Evolutionary conservation across 1,140 invertebrate genomes (phyloP).

Genomic region (Aphis gossypii): DNA sequence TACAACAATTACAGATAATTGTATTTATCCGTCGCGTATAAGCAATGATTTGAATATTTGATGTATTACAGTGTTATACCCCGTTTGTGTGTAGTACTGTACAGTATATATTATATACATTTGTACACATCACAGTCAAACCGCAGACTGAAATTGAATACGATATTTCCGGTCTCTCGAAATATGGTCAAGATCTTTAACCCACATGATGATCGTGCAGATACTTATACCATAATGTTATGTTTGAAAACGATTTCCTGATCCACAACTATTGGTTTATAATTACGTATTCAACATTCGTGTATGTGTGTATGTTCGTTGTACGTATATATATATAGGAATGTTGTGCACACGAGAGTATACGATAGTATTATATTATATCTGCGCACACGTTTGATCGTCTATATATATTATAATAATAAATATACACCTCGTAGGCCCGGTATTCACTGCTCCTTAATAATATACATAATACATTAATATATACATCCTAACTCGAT

Average conservation of each 20-base stretch:
- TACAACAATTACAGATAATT: constrained; percentile 2
- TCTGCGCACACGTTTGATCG: neutral
- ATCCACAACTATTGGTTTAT: constrained; percentile 33
- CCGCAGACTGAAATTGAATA: constrained; percentile 33
- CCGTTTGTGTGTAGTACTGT: neutral
- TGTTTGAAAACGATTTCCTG: constrained; percentile 46
- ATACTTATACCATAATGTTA: constrained; percentile 26
- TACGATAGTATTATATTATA: neutral
- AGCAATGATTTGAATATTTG: neutral
- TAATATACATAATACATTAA: neutral
- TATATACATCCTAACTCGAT: neutral
- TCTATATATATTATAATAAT: neutral
- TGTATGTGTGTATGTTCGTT: neutral
- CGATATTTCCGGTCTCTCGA: constrained; percentile 42
- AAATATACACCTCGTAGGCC: neutral
- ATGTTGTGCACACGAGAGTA: constrained; percentile 5
- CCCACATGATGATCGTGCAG: constrained; percentile 29
- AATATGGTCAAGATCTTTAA: constrained; percentile 48
- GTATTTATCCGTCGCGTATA: neutral
- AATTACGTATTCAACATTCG: constrained; percentile 37
- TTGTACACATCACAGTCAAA: neutral
- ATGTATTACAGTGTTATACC: neutral
- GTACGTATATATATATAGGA: neutral
- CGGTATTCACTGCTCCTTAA: neutral
- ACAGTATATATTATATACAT: neutral